phyloP scores from a whole-genome alignment of 53 echinoderm and acorn worm species.

The Holothuria scabra region DNA sequence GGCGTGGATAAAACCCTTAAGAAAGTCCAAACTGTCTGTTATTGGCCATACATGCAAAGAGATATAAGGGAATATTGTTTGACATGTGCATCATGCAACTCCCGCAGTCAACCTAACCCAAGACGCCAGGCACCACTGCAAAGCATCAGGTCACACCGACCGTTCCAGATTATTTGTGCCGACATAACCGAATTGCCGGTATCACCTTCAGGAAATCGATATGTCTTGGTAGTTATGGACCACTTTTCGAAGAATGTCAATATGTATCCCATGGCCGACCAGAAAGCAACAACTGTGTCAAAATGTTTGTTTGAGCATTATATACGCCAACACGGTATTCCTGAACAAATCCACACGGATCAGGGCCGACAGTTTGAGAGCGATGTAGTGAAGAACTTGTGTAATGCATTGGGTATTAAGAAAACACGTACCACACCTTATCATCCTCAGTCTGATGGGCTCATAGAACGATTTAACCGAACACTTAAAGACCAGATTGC shows the following conservation, averaged over 20 bases:
- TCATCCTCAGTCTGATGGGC: constrained; percentile 47
- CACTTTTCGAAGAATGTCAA: neutral
- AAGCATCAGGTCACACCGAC: constrained; percentile 29
- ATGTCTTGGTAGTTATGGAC: neutral
- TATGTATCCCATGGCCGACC: constrained; percentile 50
- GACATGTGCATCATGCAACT: constrained; percentile 33
- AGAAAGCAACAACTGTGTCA: constrained; percentile 45
- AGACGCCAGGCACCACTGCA: constrained; percentile 23
- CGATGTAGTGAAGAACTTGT: neutral
- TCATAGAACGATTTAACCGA: constrained; percentile 32
- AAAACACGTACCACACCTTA: constrained; percentile 48
- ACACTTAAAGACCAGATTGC: neutral
- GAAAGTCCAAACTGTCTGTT: neutral
- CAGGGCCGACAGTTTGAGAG: constrained; percentile 57
- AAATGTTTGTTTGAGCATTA: constrained; percentile 48
- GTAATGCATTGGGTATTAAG: neutral
- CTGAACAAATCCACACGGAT: constrained; percentile 43
- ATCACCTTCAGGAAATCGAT: neutral
- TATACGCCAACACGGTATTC: constrained; percentile 50
- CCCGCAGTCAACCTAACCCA: constrained; percentile 37
- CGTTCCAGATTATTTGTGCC: constrained; percentile 45
- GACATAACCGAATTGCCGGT: constrained; percentile 47
- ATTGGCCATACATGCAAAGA: constrained; percentile 46
- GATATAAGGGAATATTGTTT: constrained; percentile 36
- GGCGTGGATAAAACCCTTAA: constrained; percentile 36